These are phyloP conservation scores for Trachelus iudaicus DNA, from an alignment of 2,888 invertebrate genomes.

Conservation along the genomic window DNA sequence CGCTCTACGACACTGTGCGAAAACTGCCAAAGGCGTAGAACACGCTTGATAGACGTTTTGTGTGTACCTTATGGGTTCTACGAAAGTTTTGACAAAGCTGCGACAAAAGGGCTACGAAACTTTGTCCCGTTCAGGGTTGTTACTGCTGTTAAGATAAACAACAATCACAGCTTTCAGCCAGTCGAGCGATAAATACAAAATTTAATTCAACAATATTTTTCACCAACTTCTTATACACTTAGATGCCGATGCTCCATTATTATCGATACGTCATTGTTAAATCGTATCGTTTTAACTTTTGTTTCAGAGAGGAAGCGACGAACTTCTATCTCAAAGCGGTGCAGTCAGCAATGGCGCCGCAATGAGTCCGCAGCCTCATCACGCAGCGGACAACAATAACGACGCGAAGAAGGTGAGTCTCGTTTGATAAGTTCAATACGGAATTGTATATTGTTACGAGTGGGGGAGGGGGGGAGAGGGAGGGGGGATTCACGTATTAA, in stretches of 20 bases:
- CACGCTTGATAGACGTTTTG: background rate
- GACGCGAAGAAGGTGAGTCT: conserved; percentile 92
- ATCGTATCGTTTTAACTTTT: conserved; percentile 35
- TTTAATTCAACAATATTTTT: background rate
- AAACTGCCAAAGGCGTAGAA: background rate
- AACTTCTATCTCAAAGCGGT: conserved; percentile 91
- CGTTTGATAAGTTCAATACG: background rate
- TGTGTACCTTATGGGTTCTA: background rate
- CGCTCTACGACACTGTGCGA: background rate
- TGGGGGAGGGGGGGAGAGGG: accelerated
- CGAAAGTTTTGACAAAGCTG: background rate
- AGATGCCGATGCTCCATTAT: background rate
- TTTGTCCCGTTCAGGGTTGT: background rate
- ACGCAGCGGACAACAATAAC: conserved; percentile 92
- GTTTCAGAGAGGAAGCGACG: conserved; percentile 96
- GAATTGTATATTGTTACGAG: background rate
- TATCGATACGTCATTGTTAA: conserved; percentile 13
- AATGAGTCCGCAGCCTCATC: conserved; percentile 80
- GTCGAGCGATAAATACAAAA: background rate
- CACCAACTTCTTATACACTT: background rate
- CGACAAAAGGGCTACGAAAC: background rate
- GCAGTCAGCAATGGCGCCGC: conserved; percentile 94
- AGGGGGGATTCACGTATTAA: background rate
- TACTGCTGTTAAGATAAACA: background rate
- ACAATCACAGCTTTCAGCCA: background rate